Percentiles rank a stretch among this genome's conserved stretches.
These are phyloP conservation scores for Caiman crocodilus DNA, from an alignment of 2,797 vertebrate genomes.

Conservation along the genomic window DNA sequence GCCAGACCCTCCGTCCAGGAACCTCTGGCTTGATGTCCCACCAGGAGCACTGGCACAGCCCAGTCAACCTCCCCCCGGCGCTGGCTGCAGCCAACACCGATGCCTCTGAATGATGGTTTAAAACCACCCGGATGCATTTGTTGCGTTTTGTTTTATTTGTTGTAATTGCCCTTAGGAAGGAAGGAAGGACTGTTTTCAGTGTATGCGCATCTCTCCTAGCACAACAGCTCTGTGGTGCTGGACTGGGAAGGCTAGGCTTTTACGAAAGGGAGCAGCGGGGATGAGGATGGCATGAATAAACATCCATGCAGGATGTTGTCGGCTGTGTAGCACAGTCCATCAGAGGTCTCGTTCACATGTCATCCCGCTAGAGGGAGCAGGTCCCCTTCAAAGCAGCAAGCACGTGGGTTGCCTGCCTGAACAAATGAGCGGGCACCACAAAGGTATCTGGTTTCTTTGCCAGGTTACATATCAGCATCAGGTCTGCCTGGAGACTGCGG, in stretches of 20 bases:
- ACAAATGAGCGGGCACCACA: not conserved
- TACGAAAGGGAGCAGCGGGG: not conserved
- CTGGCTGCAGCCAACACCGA: too few species aligned
- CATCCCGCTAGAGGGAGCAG: not conserved
- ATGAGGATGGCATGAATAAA: not conserved
- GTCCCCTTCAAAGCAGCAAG: rapidly evolving
- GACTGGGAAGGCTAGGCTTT: rapidly evolving
- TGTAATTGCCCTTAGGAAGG: not conserved
- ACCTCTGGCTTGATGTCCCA: too few species aligned
- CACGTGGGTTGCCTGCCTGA: not conserved
- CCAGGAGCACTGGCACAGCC: too few species aligned
- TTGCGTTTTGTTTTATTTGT: too few species aligned
- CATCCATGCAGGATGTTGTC: rapidly evolving
- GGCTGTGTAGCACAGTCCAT: not conserved
- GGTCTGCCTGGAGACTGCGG: rapidly evolving
- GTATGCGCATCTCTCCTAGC: not conserved
- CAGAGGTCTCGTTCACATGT: rapidly evolving
- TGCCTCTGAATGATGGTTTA: too few species aligned
- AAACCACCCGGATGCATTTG: too few species aligned
- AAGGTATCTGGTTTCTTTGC: not conserved
- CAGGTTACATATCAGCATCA: not conserved
- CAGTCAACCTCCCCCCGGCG: too few species aligned
- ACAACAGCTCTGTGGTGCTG: rapidly evolving
- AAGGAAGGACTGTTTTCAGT: not conserved
- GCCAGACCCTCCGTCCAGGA: too few species aligned